Conservation (phyloP, 2,797 vertebrate species). For the Sebastes aleutianus region DNA sequence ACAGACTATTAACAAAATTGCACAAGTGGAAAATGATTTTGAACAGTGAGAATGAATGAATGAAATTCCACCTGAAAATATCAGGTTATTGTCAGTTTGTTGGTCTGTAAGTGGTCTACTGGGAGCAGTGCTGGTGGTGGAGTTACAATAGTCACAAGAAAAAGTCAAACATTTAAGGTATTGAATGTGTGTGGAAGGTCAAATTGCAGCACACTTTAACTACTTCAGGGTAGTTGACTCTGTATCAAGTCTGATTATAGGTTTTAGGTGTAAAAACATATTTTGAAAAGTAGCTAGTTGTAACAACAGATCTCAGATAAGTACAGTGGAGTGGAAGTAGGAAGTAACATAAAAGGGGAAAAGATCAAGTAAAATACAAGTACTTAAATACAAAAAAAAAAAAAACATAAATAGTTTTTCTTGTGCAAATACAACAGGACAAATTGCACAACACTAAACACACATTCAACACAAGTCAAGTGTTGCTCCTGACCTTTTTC, state of each 20-base stretch:
- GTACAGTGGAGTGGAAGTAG: neutral
- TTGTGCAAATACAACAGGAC: neutral
- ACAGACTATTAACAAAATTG: too few relatives aligned
- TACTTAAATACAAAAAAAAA: neutral
- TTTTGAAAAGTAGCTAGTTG: neutral
- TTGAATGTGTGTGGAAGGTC: neutral
- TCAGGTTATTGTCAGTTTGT: too few relatives aligned
- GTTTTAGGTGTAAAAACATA: neutral
- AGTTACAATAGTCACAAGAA: too few relatives aligned
- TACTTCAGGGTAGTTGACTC: neutral
- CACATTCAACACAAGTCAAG: neutral
- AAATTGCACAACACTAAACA: conserved; percentile 1
- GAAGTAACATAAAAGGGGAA: neutral
- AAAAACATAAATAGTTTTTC: neutral
- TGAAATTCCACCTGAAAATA: too few relatives aligned
- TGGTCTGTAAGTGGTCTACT: too few relatives aligned
- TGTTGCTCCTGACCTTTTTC: neutral
- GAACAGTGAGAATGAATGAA: too few relatives aligned
- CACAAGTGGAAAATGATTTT: too few relatives aligned
- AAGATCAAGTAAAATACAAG: neutral
- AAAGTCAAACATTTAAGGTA: neutral
- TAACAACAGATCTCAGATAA: neutral
- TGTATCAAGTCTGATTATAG: neutral
- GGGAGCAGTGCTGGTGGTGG: too few relatives aligned
- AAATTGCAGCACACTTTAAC: neutral